A percentile compares a stretch with the other conserved stretches of the same genome.
Evolutionary conservation across 2,888 invertebrate genomes (phyloP).

Genomic region (Beris chalybata): DNA sequence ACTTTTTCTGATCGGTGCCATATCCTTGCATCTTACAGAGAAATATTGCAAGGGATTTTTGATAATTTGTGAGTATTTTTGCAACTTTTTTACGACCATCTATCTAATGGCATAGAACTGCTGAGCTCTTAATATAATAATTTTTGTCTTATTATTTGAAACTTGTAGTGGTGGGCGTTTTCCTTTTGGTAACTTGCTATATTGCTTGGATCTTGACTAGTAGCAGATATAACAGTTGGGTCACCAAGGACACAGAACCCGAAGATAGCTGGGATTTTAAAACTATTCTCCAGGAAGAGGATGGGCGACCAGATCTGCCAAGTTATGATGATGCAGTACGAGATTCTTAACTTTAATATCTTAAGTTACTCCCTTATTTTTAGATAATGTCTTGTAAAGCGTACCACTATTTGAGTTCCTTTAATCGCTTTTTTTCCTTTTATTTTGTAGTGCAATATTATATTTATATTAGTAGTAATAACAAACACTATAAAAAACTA

Average conservation of each 20-base stretch:
- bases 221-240: constrained; percentile 2
- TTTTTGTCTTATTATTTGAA: not conserved
- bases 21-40: constrained; percentile 17
- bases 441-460: no score
- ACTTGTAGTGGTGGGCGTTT: constrained; percentile 17
- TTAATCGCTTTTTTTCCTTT: no score
- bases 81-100: not conserved
- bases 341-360: no score
- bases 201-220: constrained; percentile 22
- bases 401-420: no score
- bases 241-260: not conserved
- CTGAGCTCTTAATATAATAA: not conserved
- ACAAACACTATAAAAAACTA: no score
- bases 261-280: not conserved
- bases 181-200: constrained; percentile 15
- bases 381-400: no score
- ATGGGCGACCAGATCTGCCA: not conserved
- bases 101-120: not conserved
- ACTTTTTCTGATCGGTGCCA: constrained; percentile 19
- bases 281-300: not conserved
- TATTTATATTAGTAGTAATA: no score
- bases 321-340: constrained; percentile 12
- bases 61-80: constrained; percentile 12
- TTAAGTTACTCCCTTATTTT: no score
- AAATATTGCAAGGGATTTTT: constrained; percentile 12